Evolutionary conservation across 2,797 vertebrate species (phyloP).

Genomic region (Gobio occitaniae): DNA sequence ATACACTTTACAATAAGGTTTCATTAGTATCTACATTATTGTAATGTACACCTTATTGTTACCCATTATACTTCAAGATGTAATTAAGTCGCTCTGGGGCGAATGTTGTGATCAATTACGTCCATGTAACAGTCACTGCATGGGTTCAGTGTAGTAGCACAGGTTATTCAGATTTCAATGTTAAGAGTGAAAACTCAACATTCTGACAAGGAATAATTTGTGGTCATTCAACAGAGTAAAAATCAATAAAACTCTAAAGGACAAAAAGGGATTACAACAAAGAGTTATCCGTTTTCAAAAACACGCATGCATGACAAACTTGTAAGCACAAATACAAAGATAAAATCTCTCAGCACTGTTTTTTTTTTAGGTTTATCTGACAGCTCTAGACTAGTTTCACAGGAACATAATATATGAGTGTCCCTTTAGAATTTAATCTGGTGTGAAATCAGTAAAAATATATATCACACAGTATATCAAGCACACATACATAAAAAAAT

Average conservation of each 20-base stretch:
- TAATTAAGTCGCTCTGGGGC: neutral
- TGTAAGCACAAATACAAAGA: too few relatives aligned
- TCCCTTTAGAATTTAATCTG: slow-evolving; percentile 6
- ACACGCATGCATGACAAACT: neutral
- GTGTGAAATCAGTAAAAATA: slow-evolving; percentile 16
- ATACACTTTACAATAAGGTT: too few relatives aligned
- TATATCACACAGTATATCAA: neutral
- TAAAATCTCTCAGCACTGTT: neutral
- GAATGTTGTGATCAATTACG: neutral
- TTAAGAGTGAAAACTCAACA: slow-evolving; percentile 1
- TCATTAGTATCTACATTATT: too few relatives aligned
- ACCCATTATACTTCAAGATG: neutral
- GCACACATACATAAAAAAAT: neutral
- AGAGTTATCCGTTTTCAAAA: neutral
- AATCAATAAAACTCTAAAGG: neutral
- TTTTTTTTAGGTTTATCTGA: neutral
- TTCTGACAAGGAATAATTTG: neutral
- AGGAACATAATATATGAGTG: neutral
- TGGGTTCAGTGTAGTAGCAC: neutral
- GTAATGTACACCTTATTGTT: too few relatives aligned
- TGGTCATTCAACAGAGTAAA: neutral
- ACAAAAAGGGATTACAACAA: neutral
- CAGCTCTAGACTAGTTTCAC: neutral
- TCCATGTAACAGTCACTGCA: neutral
- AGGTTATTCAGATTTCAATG: neutral